Percentiles rank a stretch among this genome's conserved stretches.
Evolutionary conservation across 2,888 invertebrate species (phyloP).

Genomic region (Lithophane semibrunnea): DNA sequence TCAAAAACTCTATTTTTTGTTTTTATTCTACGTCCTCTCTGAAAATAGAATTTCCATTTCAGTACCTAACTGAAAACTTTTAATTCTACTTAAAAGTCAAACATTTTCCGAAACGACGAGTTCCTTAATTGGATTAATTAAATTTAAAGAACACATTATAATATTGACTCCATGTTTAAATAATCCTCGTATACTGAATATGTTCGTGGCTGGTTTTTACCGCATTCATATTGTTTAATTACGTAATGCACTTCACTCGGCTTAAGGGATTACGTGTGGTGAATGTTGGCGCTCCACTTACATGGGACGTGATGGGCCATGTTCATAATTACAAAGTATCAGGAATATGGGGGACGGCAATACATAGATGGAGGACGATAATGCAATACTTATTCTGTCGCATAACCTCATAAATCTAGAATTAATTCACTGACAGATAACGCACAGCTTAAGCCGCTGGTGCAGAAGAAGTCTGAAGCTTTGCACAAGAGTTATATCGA

Average conservation of each 20-base stretch:
- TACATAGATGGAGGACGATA: background rate
- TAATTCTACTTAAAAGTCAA: background rate
- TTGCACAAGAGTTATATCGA: background rate
- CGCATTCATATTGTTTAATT: slow-evolving; percentile 61
- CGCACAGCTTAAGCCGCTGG: too few relatives aligned
- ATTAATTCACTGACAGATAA: too few relatives aligned
- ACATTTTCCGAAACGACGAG: background rate
- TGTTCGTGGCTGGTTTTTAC: slow-evolving; percentile 38
- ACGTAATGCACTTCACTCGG: slow-evolving; percentile 58
- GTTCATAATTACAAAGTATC: slow-evolving; percentile 44
- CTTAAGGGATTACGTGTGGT: slow-evolving; percentile 54
- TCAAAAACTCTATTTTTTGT: background rate
- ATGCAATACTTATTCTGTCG: background rate
- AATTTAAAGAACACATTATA: slow-evolving; percentile 13
- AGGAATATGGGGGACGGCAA: slow-evolving; percentile 10
- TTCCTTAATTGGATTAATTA: background rate
- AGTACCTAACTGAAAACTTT: background rate
- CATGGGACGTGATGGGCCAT: slow-evolving; percentile 38
- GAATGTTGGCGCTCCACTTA: slow-evolving; percentile 45
- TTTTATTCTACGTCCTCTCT: too few relatives aligned
- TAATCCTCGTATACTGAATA: slow-evolving; percentile 10
- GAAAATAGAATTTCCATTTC: background rate
- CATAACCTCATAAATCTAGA: background rate
- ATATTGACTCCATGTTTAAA: slow-evolving; percentile 23
- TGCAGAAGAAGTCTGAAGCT: too few relatives aligned